Conservation (phyloP, 2,113 vertebrate genomes). For the Podarcis raffonei region DNA sequence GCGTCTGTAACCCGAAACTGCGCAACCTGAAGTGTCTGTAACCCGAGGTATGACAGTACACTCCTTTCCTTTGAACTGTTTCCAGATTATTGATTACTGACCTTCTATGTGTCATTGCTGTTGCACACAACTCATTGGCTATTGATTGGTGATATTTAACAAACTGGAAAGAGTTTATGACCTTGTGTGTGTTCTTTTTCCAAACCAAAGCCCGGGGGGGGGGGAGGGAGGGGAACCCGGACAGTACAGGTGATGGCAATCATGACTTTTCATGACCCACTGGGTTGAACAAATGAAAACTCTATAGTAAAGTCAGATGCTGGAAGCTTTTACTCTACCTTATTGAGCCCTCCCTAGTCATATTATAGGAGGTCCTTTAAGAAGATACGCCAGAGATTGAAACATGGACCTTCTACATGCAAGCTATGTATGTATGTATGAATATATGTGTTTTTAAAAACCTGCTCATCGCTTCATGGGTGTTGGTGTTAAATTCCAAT, state of each 20-base stretch:
- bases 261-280: neutral
- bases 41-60: too few species aligned
- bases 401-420: neutral
- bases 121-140: slow-evolving; percentile 12
- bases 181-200: neutral
- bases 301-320: neutral
- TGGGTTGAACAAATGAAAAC: neutral
- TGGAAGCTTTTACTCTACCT: neutral
- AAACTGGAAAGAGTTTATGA: slow-evolving; percentile 12
- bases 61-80: neutral
- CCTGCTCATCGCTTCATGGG: too few species aligned
- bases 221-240: neutral
- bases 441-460: too few species aligned
- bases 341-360: too few species aligned
- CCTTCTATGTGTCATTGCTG: neutral
- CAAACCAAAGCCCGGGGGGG: neutral
- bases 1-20: rapidly evolving
- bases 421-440: too few species aligned
- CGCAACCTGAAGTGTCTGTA: too few species aligned
- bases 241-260: neutral
- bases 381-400: neutral
- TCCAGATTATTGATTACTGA: slow-evolving; percentile 15
- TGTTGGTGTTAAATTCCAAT: too few species aligned
- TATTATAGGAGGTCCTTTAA: neutral
- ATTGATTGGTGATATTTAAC: slow-evolving; percentile 32